Percentiles rank a stretch among this genome's conserved stretches.
These are phyloP conservation scores for Lepisosteus oculatus DNA, from an alignment of 2,113 vertebrate genomes.

Conservation along the genomic window DNA sequence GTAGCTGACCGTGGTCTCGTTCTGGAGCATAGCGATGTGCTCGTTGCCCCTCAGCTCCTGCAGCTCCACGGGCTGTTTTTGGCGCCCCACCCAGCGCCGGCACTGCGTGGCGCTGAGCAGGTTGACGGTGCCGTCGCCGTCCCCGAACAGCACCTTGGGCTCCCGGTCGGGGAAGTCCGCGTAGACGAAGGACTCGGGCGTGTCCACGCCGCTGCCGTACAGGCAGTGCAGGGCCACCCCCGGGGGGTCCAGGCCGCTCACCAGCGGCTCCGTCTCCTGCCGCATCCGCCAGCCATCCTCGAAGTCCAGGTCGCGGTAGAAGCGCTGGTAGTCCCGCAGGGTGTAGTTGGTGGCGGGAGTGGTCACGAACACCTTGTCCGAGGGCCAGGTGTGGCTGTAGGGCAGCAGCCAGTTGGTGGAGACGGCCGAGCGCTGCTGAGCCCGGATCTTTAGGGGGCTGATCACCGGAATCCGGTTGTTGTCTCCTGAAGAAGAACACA, in stretches of 20 bases:
- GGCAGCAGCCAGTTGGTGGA: slow-evolving; percentile 91
- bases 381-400: slow-evolving; percentile 81
- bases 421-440: slow-evolving; percentile 87
- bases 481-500: slow-evolving; percentile 70
- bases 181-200: slow-evolving; percentile 76
- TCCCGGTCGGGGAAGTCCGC: slow-evolving; percentile 83
- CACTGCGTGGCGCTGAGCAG: slow-evolving; percentile 80
- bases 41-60: slow-evolving; percentile 79
- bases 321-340: slow-evolving; percentile 70
- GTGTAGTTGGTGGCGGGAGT: slow-evolving; percentile 89
- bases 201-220: slow-evolving; percentile 79
- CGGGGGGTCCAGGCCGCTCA: slow-evolving; percentile 65
- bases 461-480: slow-evolving; percentile 93
- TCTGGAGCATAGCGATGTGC: slow-evolving; percentile 86
- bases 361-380: slow-evolving; percentile 76
- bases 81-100: slow-evolving; percentile 67
- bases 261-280: slow-evolving; percentile 78
- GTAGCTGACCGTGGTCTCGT: slow-evolving; percentile 79
- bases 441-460: slow-evolving; percentile 83
- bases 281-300: slow-evolving; percentile 89
- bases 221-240: slow-evolving; percentile 85
- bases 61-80: slow-evolving; percentile 71
- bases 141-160: slow-evolving; percentile 70
- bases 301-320: slow-evolving; percentile 83
- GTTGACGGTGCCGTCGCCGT: slow-evolving; percentile 95